Evolutionary conservation across 53 echinoderm and acorn worm genomes (phyloP).

Genomic region (Stichopus horrens): DNA sequence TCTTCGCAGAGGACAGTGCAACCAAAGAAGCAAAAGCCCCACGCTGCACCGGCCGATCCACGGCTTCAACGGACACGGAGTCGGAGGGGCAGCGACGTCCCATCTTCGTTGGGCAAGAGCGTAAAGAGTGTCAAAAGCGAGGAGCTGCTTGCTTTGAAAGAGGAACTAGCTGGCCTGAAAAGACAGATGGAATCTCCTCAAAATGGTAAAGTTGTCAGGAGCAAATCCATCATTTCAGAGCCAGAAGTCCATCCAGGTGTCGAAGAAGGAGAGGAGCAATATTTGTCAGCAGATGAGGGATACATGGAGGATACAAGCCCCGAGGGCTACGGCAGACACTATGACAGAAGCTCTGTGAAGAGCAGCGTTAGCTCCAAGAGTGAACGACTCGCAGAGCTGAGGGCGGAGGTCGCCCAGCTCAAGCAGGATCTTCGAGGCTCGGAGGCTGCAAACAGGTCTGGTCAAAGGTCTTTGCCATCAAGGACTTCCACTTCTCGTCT

Average conservation of each 20-base stretch:
- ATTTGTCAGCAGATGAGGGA: not conserved
- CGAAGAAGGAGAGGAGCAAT: not conserved
- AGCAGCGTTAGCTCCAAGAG: conserved; percentile 30
- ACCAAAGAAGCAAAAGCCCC: conserved; percentile 53
- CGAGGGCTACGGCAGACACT: not conserved
- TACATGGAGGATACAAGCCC: conserved; percentile 7
- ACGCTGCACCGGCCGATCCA: conserved; percentile 18
- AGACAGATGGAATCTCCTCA: conserved; percentile 39
- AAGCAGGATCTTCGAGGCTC: conserved; percentile 14
- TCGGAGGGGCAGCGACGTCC: conserved; percentile 24
- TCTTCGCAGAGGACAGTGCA: not conserved
- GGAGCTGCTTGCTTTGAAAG: conserved; percentile 62
- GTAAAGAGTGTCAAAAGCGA: conserved; percentile 67
- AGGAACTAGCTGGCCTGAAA: conserved; percentile 74
- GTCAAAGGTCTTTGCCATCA: not conserved
- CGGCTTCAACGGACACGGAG: not conserved
- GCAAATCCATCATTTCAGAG: not conserved
- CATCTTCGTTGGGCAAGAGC: conserved; percentile 28
- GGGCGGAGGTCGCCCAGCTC: conserved; percentile 11
- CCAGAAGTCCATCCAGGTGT: not conserved
- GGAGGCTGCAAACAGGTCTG: not conserved
- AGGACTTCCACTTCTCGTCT: conserved; percentile 22
- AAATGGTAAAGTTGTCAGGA: not conserved
- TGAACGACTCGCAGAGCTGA: conserved; percentile 25
- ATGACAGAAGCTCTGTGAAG: conserved; percentile 8